Evolutionary conservation across 2,888 invertebrate genomes (phyloP).

Genomic region (Platycnemis pennipes): DNA sequence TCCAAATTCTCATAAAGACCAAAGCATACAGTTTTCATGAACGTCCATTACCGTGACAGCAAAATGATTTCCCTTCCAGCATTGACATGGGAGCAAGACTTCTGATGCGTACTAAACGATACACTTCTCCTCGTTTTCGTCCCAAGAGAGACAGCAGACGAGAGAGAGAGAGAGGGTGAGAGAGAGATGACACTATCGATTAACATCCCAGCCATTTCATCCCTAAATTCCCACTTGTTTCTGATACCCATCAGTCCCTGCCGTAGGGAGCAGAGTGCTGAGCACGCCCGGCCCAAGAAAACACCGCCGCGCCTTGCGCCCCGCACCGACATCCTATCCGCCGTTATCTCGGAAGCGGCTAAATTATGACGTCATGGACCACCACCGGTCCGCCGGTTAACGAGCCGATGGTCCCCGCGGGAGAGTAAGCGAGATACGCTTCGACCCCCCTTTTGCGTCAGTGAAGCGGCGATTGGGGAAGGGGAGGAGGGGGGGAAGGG

Average conservation of each 20-base stretch:
- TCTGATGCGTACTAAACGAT: too few relatives aligned
- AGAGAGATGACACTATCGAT: too few relatives aligned
- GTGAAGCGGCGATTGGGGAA: background rate
- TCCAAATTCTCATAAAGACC: too few relatives aligned
- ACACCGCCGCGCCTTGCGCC: background rate
- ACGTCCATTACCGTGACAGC: too few relatives aligned
- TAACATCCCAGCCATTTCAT: background rate
- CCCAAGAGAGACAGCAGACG: too few relatives aligned
- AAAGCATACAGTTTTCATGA: too few relatives aligned
- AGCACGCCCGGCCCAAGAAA: background rate
- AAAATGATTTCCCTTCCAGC: too few relatives aligned
- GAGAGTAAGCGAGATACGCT: background rate
- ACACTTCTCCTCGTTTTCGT: too few relatives aligned
- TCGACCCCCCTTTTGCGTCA: background rate
- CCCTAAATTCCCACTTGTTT: background rate
- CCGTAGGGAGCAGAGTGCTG: background rate
- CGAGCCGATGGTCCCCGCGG: background rate
- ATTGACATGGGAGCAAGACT: too few relatives aligned
- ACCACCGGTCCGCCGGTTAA: background rate
- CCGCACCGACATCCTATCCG: background rate
- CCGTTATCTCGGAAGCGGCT: background rate
- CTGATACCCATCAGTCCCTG: background rate
- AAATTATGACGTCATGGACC: background rate
- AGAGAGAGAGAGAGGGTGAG: too few relatives aligned
- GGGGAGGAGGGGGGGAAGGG: background rate